Evolutionary conservation across 1,140 invertebrate species (phyloP).

Genomic region (Eufriesea mexicana): DNA sequence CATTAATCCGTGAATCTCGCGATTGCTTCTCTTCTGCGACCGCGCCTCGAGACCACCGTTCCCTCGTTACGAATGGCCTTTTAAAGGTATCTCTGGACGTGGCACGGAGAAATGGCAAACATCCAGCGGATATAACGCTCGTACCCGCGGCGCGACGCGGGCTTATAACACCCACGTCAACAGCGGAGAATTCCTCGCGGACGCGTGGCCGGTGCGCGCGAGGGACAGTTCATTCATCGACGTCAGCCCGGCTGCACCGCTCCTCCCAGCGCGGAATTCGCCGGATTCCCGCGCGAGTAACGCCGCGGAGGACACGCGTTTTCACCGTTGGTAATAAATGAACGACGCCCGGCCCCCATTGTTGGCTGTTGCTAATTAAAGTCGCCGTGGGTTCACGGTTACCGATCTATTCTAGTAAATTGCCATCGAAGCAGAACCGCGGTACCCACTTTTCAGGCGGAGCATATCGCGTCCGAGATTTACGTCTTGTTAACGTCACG

Average conservation of each 20-base stretch:
- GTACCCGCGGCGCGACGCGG: no score
- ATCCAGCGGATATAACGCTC: background rate
- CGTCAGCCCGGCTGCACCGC: background rate
- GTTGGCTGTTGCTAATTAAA: constrained; percentile 62
- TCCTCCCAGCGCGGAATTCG: background rate
- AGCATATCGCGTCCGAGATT: constrained; percentile 61
- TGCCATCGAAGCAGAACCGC: constrained; percentile 27
- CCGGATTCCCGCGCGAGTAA: constrained; percentile 15
- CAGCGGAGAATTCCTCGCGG: background rate
- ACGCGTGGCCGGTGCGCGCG: constrained; percentile 9
- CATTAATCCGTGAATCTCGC: no score
- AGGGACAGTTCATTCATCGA: constrained; percentile 50
- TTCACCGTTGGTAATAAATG: constrained; percentile 14
- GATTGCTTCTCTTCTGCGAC: background rate
- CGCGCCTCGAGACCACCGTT: no score
- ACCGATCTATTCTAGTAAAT: constrained; percentile 59
- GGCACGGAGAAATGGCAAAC: background rate
- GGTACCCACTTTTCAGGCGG: constrained; percentile 19
- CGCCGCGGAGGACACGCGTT: constrained; percentile 9
- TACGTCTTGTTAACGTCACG: constrained; percentile 69
- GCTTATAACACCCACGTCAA: constrained; percentile 14
- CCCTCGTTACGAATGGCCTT: no score
- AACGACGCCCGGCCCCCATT: constrained; percentile 25
- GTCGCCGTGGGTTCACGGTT: constrained; percentile 46
- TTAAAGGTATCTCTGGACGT: no score